Evolutionary conservation across 1,140 invertebrate genomes (phyloP).

Genomic region (Tetraneura akinire): DNA sequence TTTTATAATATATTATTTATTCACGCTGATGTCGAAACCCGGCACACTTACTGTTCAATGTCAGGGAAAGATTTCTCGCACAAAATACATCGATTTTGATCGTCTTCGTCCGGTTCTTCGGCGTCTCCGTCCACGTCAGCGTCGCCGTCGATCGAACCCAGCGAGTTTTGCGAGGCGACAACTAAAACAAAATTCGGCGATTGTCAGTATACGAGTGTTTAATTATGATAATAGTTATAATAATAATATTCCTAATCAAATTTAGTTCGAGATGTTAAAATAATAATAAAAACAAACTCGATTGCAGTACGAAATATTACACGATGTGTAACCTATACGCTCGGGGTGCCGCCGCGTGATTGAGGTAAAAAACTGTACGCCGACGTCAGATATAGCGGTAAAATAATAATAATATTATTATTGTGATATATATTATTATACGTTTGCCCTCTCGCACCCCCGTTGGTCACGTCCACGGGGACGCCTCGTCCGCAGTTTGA

Average conservation of each 20-base stretch:
- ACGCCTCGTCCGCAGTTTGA: neutral
- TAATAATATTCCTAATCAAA: too few species aligned
- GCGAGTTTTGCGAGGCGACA: conserved; percentile 34
- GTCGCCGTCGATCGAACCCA: conserved; percentile 34
- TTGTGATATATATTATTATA: too few species aligned
- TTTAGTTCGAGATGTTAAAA: too few species aligned
- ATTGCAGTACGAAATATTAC: too few species aligned
- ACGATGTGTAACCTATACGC: neutral
- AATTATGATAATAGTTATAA: too few species aligned
- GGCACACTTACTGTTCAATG: conserved; percentile 72
- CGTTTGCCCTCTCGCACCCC: too few species aligned
- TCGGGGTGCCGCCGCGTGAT: conserved; percentile 39
- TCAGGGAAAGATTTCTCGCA: conserved; percentile 73
- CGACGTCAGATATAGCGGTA: too few species aligned
- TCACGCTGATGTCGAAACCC: neutral
- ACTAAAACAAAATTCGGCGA: conserved; percentile 3
- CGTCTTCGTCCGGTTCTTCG: conserved; percentile 63
- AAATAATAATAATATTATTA: too few species aligned
- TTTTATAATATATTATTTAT: too few species aligned
- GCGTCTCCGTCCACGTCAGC: conserved; percentile 66
- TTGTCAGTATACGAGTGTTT: neutral
- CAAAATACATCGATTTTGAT: conserved; percentile 65
- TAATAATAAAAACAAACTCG: too few species aligned
- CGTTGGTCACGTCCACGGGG: conserved; percentile 23
- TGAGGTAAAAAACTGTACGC: conserved; percentile 30